These are phyloP conservation scores for Choreutis nemorana DNA, from an alignment of 2,888 invertebrate genomes.

Conservation along the genomic window DNA sequence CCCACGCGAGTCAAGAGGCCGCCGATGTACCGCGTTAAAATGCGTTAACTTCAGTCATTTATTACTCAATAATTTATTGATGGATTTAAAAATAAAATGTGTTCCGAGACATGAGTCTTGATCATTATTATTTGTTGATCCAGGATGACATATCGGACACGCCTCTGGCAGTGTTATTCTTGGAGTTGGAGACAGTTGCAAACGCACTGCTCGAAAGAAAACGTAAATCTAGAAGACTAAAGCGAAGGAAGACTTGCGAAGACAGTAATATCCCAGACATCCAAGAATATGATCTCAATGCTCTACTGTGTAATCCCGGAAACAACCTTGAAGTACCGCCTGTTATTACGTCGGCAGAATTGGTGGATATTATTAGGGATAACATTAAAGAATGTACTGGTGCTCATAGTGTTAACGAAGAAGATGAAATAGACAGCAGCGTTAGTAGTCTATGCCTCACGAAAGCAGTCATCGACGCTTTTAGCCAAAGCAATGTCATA, in stretches of 20 bases:
- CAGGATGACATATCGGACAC: conserved; percentile 56
- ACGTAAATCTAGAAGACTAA: conserved; percentile 37
- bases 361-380: conserved; percentile 34
- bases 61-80: too few species aligned
- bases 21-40: too few species aligned
- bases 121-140: too few species aligned
- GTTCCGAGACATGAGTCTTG: too few species aligned
- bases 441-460: conserved; percentile 38
- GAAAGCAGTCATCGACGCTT: conserved; percentile 68
- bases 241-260: conserved; percentile 43
- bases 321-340: conserved; percentile 34
- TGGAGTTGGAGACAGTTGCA: conserved; percentile 50
- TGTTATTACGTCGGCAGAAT: conserved; percentile 25
- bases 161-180: conserved; percentile 47
- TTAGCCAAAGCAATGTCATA: conserved; percentile 71
- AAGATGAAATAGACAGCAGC: conserved; percentile 39
- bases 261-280: too few species aligned
- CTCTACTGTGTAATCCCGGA: conserved; percentile 26
- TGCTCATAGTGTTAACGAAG: conserved; percentile 24
- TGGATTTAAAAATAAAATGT: too few species aligned
- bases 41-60: not conserved
- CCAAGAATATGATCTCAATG: conserved; percentile 25
- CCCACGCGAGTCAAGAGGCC: too few species aligned
- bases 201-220: conserved; percentile 38
- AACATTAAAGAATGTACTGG: conserved; percentile 31